phyloP scores from a whole-genome alignment of 2,888 invertebrate genomes.

The Philonicus albiceps region DNA sequence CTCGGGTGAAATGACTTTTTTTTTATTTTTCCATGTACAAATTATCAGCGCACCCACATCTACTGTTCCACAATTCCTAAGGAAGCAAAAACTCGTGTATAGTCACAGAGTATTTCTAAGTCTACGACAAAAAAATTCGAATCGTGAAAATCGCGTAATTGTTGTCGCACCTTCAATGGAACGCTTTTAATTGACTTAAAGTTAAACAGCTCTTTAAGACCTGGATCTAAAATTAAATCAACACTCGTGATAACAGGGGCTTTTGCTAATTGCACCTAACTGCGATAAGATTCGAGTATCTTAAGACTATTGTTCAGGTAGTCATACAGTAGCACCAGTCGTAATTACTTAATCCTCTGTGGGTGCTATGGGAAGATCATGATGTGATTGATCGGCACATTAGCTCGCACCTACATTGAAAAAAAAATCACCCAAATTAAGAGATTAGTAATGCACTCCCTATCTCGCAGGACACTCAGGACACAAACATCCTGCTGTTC shows the following conservation, averaged over 20 bases:
- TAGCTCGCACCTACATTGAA: too few species aligned
- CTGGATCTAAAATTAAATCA: not conserved
- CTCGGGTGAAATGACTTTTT: not conserved
- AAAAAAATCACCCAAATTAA: constrained; percentile 4
- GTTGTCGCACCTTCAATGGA: constrained; percentile 1
- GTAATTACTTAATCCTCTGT: not conserved
- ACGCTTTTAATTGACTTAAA: constrained; percentile 2
- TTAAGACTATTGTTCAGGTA: not conserved
- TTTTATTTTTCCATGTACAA: not conserved
- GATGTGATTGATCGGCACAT: not conserved
- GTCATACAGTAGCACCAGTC: not conserved
- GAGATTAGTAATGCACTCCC: constrained; percentile 3
- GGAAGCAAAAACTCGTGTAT: not conserved
- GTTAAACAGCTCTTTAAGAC: not conserved
- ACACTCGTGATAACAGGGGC: not conserved
- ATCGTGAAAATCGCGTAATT: constrained; percentile 12
- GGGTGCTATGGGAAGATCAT: too few species aligned
- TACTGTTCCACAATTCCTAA: not conserved
- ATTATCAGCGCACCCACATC: not conserved
- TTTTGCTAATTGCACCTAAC: not conserved
- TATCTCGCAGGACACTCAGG: not conserved
- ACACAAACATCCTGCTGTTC: not conserved
- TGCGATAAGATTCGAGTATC: constrained; percentile 5
- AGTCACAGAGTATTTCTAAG: not conserved
- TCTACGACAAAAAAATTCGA: not conserved